A percentile compares a stretch with the other conserved stretches of the same genome.
Conservation (phyloP, 2,113 vertebrate genomes). For the Chamaea fasciata region DNA sequence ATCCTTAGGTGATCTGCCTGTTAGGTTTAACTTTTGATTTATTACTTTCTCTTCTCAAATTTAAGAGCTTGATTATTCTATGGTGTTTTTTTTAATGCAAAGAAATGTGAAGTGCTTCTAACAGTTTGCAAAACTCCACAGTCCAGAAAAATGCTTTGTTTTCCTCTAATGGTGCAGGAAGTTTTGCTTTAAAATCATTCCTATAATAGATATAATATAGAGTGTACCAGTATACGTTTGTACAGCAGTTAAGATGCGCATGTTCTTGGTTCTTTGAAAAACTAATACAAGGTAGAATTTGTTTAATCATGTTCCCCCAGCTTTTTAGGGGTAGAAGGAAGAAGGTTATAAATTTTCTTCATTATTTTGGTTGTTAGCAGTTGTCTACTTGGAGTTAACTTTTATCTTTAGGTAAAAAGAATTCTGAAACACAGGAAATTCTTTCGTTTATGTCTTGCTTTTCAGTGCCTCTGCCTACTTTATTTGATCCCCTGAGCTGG, state of each 20-base stretch:
- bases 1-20: background rate
- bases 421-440: background rate
- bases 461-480: background rate
- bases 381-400: background rate
- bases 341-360: background rate
- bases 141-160: background rate
- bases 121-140: background rate
- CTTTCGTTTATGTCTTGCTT: background rate
- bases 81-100: background rate
- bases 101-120: background rate
- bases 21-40: background rate
- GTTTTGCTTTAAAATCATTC: background rate
- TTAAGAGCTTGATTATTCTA: background rate
- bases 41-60: background rate
- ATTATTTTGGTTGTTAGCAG: background rate
- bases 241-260: background rate
- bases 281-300: background rate
- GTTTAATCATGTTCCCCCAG: background rate
- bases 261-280: background rate
- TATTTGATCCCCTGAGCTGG: background rate
- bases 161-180: background rate
- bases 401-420: background rate
- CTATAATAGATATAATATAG: rapidly evolving
- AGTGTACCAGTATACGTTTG: background rate
- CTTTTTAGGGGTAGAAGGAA: background rate